phyloP scores from a whole-genome alignment of 2,113 vertebrate genomes.

The Uropsilus gracilis region DNA sequence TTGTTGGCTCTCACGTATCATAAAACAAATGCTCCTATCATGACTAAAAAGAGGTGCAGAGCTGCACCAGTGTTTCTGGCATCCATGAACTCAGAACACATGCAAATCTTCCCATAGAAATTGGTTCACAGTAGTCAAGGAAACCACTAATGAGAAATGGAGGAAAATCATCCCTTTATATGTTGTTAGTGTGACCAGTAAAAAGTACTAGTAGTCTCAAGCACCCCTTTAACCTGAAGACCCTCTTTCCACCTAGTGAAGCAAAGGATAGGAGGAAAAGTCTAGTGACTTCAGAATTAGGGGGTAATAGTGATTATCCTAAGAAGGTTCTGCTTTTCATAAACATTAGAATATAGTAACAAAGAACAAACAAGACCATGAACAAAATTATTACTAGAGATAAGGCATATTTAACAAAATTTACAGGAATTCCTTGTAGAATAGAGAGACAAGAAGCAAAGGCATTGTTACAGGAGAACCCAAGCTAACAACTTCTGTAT shows the following conservation, averaged over 20 bases:
- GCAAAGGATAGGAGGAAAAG: neutral
- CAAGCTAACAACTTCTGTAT: neutral
- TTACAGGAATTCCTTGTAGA: neutral
- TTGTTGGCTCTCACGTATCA: conserved; percentile 71
- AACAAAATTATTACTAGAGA: conserved; percentile 18
- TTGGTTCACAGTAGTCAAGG: neutral
- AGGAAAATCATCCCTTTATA: neutral
- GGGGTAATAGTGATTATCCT: neutral
- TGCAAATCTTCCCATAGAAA: neutral
- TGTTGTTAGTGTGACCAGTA: neutral
- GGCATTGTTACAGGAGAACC: neutral
- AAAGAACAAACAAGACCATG: conserved; percentile 46
- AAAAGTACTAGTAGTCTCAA: neutral
- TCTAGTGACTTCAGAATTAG: neutral
- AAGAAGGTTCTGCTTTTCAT: conserved; percentile 21
- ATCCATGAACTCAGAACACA: neutral
- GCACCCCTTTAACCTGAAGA: no score
- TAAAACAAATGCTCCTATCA: conserved; percentile 70
- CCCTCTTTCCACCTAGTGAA: neutral
- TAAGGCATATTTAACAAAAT: neutral
- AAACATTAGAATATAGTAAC: conserved; percentile 24
- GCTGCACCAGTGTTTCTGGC: conserved; percentile 64
- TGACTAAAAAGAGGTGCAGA: conserved; percentile 63
- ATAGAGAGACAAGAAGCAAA: neutral
- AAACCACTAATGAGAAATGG: neutral